Conservation (phyloP, 2,888 invertebrate genomes). For the Nezara viridula region DNA sequence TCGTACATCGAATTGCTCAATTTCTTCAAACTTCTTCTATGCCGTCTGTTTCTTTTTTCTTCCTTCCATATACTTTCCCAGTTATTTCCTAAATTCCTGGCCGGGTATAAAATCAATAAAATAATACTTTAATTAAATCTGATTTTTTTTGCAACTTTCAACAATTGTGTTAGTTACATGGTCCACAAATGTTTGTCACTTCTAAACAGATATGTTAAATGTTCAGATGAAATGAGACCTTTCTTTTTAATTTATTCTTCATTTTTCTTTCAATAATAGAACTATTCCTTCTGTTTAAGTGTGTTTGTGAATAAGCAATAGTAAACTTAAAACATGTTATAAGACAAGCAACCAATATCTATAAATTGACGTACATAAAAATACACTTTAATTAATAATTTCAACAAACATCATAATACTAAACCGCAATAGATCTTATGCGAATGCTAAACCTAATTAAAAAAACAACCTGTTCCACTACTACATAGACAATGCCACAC, state of each 20-base stretch:
- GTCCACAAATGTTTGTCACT: not conserved
- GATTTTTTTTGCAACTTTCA: not conserved
- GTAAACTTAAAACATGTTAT: not conserved
- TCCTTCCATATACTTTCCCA: conserved; percentile 37
- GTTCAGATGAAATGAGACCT: not conserved
- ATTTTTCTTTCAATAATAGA: not conserved
- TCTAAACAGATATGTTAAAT: not conserved
- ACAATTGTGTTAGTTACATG: conserved; percentile 32
- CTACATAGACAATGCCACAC: too few species aligned
- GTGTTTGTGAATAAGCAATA: not conserved
- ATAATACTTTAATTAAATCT: conserved; percentile 30
- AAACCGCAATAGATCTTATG: too few species aligned
- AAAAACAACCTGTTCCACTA: too few species aligned
- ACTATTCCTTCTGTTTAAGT: not conserved
- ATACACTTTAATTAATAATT: too few species aligned
- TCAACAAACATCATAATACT: too few species aligned
- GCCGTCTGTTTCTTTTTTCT: not conserved
- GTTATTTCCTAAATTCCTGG: conserved; percentile 40
- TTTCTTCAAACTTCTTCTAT: not conserved
- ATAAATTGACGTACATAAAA: not conserved
- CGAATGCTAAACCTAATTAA: too few species aligned
- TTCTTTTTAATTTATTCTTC: not conserved
- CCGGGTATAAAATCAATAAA: conserved; percentile 34
- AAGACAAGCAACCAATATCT: not conserved
- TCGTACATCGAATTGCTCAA: not conserved